Conservation (phyloP, 35 echinoderm and acorn worm species). For the Ptychodera flava region DNA sequence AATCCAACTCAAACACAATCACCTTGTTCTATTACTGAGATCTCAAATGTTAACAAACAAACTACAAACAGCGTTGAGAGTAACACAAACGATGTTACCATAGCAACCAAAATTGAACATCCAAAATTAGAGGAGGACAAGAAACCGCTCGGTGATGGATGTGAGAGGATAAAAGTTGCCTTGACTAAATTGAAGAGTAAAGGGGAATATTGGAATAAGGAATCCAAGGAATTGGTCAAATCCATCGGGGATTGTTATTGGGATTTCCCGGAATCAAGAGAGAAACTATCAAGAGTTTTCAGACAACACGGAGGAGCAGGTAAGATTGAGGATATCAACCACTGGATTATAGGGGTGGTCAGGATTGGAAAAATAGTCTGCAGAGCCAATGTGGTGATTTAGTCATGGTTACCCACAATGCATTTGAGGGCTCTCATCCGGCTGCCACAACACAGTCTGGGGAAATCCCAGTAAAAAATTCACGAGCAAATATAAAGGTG, state of each 20-base stretch:
- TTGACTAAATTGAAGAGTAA: background rate
- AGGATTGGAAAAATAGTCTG: too few relatives aligned
- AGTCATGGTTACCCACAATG: too few relatives aligned
- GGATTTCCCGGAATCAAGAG: background rate
- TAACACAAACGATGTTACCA: background rate
- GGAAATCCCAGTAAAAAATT: too few relatives aligned
- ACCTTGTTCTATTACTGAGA: background rate
- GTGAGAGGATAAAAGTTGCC: background rate
- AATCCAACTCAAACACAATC: background rate
- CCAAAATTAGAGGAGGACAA: background rate
- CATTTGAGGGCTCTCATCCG: too few relatives aligned
- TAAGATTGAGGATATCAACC: too few relatives aligned
- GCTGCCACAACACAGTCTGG: too few relatives aligned
- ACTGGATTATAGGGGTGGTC: too few relatives aligned
- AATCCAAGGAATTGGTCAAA: background rate
- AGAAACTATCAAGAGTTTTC: background rate
- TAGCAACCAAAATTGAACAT: background rate
- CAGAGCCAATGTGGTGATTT: too few relatives aligned
- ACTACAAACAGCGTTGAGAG: background rate
- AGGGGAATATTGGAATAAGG: background rate
- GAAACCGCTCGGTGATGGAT: background rate
- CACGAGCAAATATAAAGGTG: too few relatives aligned
- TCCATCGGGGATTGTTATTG: background rate
- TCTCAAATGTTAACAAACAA: background rate
- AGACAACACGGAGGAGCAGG: background rate